phyloP scores from a whole-genome alignment of 2,797 vertebrate genomes.

The Pseudotriccus pelzelni region DNA sequence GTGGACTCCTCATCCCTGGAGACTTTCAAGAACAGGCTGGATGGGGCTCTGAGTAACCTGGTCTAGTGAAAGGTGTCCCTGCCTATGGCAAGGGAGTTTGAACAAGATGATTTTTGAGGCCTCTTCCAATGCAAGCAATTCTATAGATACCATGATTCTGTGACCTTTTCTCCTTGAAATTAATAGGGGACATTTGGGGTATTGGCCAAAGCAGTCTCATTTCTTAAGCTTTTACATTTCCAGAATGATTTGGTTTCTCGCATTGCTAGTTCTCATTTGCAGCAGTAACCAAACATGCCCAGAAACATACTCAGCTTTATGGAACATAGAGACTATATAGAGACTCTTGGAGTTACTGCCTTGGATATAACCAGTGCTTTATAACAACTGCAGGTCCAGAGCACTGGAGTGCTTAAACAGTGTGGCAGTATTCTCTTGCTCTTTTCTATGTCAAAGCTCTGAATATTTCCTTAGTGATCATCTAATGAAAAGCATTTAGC shows the following conservation, averaged over 20 bases:
- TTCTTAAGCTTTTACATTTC: not conserved
- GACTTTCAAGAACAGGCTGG: not conserved
- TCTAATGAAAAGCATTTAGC: not conserved
- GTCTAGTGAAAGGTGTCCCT: not conserved
- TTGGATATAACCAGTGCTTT: not conserved
- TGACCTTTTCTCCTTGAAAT: not conserved
- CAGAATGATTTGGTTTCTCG: not conserved
- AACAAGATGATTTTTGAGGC: not conserved
- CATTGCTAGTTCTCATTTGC: not conserved
- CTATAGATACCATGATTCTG: not conserved
- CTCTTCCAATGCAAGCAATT: not conserved
- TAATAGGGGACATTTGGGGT: not conserved
- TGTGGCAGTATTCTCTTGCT: not conserved
- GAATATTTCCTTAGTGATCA: not conserved
- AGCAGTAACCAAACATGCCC: not conserved
- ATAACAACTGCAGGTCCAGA: not conserved
- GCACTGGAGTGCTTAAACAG: not conserved
- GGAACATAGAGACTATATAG: fast-evolving
- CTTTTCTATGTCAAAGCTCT: not conserved
- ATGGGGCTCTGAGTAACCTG: not conserved
- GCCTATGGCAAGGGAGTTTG: no score
- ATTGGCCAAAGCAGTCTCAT: not conserved
- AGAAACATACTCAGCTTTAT: not conserved
- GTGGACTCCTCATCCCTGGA: no score
- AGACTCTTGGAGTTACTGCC: not conserved